Evolutionary conservation across 2,113 vertebrate genomes (phyloP).

Genomic region (Malurus melanocephalus): DNA sequence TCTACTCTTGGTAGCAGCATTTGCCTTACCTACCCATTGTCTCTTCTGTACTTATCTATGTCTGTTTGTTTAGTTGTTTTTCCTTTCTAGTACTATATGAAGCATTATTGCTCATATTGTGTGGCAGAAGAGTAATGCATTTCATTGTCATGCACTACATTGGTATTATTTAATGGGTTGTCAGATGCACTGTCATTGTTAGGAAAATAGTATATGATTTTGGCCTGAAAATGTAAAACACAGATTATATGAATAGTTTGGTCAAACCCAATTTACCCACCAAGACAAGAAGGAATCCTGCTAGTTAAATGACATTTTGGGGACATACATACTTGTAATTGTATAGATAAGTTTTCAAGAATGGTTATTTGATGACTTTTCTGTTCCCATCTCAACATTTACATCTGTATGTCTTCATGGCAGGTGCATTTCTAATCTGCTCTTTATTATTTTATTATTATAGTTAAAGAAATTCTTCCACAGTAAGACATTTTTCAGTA

Average conservation of each 20-base stretch:
- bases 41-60: background rate
- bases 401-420: background rate
- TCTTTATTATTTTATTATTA: conserved; percentile 30
- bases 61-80: conserved; percentile 10
- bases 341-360: conserved; percentile 26
- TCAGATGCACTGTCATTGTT: conserved; percentile 2
- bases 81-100: background rate
- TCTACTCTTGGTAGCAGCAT: background rate
- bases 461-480: background rate
- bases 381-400: conserved; percentile 25
- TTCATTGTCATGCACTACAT: background rate
- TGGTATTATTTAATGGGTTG: background rate
- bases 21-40: background rate
- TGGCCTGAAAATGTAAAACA: conserved; percentile 48
- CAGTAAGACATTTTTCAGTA: conserved; percentile 3
- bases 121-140: background rate
- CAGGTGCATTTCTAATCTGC: background rate
- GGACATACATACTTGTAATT: background rate
- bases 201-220: background rate
- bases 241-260: conserved; percentile 9
- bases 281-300: conserved; percentile 38
- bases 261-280: conserved; percentile 22
- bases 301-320: conserved; percentile 51
- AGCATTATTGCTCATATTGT: background rate
- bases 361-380: conserved; percentile 17